Evolutionary conservation across 2,797 vertebrate species (phyloP), one percentile per base, ranked within the genome.

Genomic region (Enteromius thamalakanensis): DNA sequence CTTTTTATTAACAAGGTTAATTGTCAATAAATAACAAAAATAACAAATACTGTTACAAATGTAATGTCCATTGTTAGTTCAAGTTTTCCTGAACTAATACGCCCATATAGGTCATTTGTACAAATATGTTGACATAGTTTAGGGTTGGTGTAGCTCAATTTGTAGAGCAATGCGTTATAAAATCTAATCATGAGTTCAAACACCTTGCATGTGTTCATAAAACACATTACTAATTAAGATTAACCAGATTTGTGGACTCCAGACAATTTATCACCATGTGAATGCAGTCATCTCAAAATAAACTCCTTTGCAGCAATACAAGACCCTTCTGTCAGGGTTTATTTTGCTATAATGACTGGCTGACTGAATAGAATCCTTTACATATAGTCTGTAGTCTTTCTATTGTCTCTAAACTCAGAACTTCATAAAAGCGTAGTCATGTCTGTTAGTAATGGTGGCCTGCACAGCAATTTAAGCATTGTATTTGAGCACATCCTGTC

Each of bases 401-500:
- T 72, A 14, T 23, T 23, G n/a, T 70, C 68, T 45, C 23, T 6
- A 10, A 67, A 40, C 19, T 37, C 12, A 26, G 12, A 62, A 19
- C 26, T 1, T 10, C 21, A 7, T 29, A 29, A 64, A 29, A 64
- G 26, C 11, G 6, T 64, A 32, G 26, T 64, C 2, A 64, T 74
- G 55, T 65, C n/a, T 55, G 29, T 67, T 37, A 62, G 47, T 78
- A 79, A 58, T 40, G 51, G 53, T 51, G 19, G 11, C 26, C 14
- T 32, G 60, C 26, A 45, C 47, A 26, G 49, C 14, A 79, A 14
- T 6, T 29, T 14, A 12, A 47, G 14, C 58, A 4, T 51, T 34
- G 40, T 60, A 64, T 76, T n/a, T 1, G 6, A 62, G 62, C 64
- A 77, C 77, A 68, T 79, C 69, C 76, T 55, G n/a, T 65, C 64